Conservation (phyloP, 2,797 vertebrate genomes). For the Acanthopagrus latus region DNA sequence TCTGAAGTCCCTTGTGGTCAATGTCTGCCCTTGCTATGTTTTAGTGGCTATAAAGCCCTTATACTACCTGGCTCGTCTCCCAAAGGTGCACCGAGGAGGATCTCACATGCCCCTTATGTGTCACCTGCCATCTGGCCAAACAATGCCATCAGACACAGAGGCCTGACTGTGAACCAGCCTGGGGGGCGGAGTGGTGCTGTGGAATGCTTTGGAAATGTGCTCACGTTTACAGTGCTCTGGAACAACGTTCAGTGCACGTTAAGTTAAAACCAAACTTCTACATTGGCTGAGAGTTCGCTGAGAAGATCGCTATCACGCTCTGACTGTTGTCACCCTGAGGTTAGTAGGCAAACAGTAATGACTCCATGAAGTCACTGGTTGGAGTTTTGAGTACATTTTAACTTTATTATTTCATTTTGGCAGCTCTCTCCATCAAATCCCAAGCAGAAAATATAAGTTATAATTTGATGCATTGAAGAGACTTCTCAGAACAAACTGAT, state of each 20-base stretch:
- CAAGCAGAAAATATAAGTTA: background rate
- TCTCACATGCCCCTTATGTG: background rate
- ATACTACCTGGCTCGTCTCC: background rate
- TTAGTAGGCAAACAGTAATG: background rate
- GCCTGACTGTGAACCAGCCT: background rate
- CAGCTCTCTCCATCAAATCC: background rate
- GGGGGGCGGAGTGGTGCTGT: background rate
- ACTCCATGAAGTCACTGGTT: background rate
- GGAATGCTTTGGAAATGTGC: background rate
- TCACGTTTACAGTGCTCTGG: background rate
- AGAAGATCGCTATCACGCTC: background rate
- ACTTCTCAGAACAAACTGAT: background rate
- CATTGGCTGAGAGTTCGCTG: background rate
- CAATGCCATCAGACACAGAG: background rate
- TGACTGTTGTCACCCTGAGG: background rate
- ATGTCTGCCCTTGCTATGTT: background rate
- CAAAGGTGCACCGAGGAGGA: background rate
- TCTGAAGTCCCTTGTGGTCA: background rate
- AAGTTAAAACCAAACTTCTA: background rate
- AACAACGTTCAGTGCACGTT: background rate
- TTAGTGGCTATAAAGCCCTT: background rate
- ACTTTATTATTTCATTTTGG: background rate
- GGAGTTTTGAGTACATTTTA: background rate
- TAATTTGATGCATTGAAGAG: background rate
- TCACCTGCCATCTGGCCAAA: conserved; percentile 1